A percentile compares a stretch with the other conserved stretches of the same genome.
Evolutionary conservation across 2,888 invertebrate genomes (phyloP).

Genomic region (Ophioninae sp.): DNA sequence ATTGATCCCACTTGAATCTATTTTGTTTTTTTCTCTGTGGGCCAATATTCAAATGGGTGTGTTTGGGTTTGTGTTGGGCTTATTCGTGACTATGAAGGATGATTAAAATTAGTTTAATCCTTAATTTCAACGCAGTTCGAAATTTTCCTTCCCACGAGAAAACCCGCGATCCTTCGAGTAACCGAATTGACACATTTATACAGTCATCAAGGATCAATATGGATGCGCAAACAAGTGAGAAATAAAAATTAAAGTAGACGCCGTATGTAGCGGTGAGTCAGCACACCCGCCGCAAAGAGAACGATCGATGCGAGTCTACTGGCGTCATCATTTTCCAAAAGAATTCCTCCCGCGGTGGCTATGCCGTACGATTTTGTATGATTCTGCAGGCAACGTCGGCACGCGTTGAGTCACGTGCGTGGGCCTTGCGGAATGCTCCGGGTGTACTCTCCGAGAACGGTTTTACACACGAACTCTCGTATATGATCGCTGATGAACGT

Average conservation of each 20-base stretch:
- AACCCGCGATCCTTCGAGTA: neutral
- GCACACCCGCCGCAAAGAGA: slow-evolving; percentile 60
- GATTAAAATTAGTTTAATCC: too few relatives aligned
- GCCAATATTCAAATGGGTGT: too few relatives aligned
- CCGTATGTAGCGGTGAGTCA: slow-evolving; percentile 63
- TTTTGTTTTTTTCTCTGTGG: too few relatives aligned
- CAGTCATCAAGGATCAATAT: neutral
- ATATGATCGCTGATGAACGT: neutral
- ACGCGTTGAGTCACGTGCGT: slow-evolving; percentile 78
- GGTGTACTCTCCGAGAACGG: slow-evolving; percentile 45
- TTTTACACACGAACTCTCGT: slow-evolving; percentile 13
- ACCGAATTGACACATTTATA: neutral
- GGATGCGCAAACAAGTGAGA: slow-evolving; percentile 11
- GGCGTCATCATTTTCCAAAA: slow-evolving; percentile 66
- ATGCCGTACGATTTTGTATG: slow-evolving; percentile 18
- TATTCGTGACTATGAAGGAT: too few relatives aligned
- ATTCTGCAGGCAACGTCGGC: slow-evolving; percentile 63
- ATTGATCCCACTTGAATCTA: too few relatives aligned
- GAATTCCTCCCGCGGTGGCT: slow-evolving; percentile 50
- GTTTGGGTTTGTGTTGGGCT: too few relatives aligned
- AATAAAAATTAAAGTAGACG: slow-evolving; percentile 20
- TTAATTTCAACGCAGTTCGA: too few relatives aligned
- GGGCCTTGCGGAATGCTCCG: slow-evolving; percentile 72
- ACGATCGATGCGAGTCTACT: slow-evolving; percentile 50
- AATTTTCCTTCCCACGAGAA: neutral